Base-by-base conservation (phyloP, 1,140 invertebrate genomes). In the Dendrolimus kikuchii region DNA sequence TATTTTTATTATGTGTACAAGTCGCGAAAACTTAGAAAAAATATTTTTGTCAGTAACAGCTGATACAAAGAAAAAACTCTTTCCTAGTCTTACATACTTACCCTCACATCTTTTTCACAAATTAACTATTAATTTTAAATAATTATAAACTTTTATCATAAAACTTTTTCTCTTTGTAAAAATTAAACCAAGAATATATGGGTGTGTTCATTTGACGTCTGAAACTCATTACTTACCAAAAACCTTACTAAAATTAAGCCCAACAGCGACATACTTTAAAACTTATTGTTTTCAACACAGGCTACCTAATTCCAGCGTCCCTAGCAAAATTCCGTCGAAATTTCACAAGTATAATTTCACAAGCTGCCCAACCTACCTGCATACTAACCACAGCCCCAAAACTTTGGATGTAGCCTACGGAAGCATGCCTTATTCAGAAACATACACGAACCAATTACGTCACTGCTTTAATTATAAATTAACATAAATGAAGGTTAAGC, bases 401-500 rank as follows among this genome's bases (percentile, higher is more conserved):
- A 58, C 9, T 55, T 62, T 49, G 40, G 38, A 39, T 9, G 49
- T 10, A 55, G 45, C 56, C 47, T 45, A 55, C 53, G 47, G 40
- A 51, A 56, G 9, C 48, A 61, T 67, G 45, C 57, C 59, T 67
- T 64, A 67, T 67, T 67, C 61, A 66, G 42, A 59, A 51, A 57
- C 49, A 64, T 51, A 59, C 53, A 61, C 55, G 54, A 61, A 64
- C 58, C 61, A 67, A 64, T 67, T 64, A 64, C 49, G 8, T 42
- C 36, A 38, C 40, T 49, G 23, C 3, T 59, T 61, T 46, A 64
- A 64, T 64, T 55, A 63, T 64, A 53, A 45, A 59, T 51, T 51
- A 46, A 45, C 43, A 10, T 45, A 9, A 45, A 45, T n/a, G 43
- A 10, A 8, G n/a, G 23, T 23, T 23, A 23, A 1, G 23, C 23